phyloP scores from a whole-genome alignment of 2,888 invertebrate genomes.

The Metopia argyrocephala region DNA sequence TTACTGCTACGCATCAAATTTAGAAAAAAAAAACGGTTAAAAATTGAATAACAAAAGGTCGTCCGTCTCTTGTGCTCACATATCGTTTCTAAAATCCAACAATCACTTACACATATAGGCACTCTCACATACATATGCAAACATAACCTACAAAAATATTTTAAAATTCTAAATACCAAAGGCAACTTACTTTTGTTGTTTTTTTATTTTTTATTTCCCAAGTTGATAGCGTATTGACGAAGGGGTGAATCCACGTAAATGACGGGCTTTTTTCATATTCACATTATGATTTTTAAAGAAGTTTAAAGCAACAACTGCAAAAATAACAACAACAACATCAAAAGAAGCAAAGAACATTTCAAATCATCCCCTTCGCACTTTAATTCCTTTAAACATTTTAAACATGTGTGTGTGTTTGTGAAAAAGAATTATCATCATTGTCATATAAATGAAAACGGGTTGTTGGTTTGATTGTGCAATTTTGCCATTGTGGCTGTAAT shows the following conservation, averaged over 20 bases:
- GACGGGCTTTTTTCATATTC: slow-evolving; percentile 58
- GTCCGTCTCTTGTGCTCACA: slow-evolving; percentile 21
- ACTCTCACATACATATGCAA: slow-evolving; percentile 21
- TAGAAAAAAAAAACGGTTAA: slow-evolving; percentile 51
- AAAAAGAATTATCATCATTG: neutral
- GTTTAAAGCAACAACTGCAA: slow-evolving; percentile 24
- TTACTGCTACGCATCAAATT: slow-evolving; percentile 60
- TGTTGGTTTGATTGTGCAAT: slow-evolving; percentile 65
- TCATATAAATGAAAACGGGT: slow-evolving; percentile 61
- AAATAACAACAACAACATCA: slow-evolving; percentile 16
- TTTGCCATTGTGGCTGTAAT: slow-evolving; percentile 35
- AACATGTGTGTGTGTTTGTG: slow-evolving; percentile 39
- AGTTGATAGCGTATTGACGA: slow-evolving; percentile 57
- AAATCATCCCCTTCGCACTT: slow-evolving; percentile 68
- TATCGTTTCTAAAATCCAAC: slow-evolving; percentile 46
- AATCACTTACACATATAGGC: neutral
- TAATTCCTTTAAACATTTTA: slow-evolving; percentile 48
- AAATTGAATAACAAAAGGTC: slow-evolving; percentile 42
- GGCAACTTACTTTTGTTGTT: slow-evolving; percentile 51
- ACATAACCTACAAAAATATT: slow-evolving; percentile 14
- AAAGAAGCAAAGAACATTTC: neutral
- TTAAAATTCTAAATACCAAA: slow-evolving; percentile 56
- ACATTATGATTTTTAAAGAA: slow-evolving; percentile 51
- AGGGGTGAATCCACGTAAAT: slow-evolving; percentile 64
- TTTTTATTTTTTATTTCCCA: slow-evolving; percentile 46